A percentile compares a stretch with the other conserved stretches of the same genome.
Evolutionary conservation across 2,888 invertebrate species (phyloP).

Genomic region (Galerucella calmariensis): DNA sequence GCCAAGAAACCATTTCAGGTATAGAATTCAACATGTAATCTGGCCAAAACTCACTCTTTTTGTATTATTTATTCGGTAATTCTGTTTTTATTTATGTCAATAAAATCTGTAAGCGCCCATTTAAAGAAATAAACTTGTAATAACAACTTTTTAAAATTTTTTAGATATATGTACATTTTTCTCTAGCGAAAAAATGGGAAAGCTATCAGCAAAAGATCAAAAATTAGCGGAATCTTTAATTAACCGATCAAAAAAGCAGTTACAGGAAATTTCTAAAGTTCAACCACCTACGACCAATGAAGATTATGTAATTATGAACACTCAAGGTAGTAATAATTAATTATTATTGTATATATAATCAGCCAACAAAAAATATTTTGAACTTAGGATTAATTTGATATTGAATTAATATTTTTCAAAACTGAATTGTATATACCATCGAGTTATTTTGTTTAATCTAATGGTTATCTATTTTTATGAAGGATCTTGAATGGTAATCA

Average conservation of each 20-base stretch:
- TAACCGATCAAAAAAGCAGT: slow-evolving; percentile 49
- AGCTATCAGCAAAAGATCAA: slow-evolving; percentile 45
- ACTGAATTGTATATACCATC: no score
- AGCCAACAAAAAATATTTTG: not conserved
- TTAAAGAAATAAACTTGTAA: not conserved
- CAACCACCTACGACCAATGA: slow-evolving; percentile 39
- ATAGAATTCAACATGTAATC: no score
- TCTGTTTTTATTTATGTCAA: no score
- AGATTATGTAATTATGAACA: slow-evolving; percentile 52
- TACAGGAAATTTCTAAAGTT: slow-evolving; percentile 49
- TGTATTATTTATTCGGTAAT: no score
- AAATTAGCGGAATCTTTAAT: slow-evolving; percentile 48
- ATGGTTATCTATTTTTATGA: no score
- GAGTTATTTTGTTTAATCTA: no score
- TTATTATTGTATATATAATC: not conserved
- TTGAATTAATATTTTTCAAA: no score
- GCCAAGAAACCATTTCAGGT: no score
- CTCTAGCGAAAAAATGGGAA: slow-evolving; percentile 45
- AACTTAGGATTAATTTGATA: no score
- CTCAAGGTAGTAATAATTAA: slow-evolving; percentile 33
- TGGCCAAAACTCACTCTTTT: no score
- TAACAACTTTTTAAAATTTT: slow-evolving; percentile 10
- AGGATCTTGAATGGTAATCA: no score
- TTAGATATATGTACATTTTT: slow-evolving; percentile 53
- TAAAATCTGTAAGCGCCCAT: no score